Evolutionary conservation across 2,797 vertebrate species (phyloP), one percentile per base, ranked within the genome.

Genomic region (Pangasius djambal): DNA sequence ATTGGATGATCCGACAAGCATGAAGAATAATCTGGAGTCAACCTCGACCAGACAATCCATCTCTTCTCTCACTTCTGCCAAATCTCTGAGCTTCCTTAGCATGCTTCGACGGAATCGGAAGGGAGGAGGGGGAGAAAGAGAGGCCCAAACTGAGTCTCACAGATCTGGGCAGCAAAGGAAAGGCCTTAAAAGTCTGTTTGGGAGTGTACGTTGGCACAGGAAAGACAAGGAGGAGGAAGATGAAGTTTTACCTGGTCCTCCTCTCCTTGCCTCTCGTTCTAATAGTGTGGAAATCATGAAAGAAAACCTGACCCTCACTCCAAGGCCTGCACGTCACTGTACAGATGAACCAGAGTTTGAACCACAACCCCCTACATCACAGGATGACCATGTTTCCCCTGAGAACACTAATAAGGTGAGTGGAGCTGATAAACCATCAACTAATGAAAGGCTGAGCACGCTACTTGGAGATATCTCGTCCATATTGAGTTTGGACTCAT

Each of bases 401-500:
- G 93, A 94, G 89, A 93, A 93, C 89, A 75, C 89, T 52, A 59
- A 89, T 93, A 89, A 8, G 92, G 93, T 87, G 92, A 93, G 88
- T 87, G 90, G 55, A 90, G 57, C 74, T 87, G 77, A 84, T 50
- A 91, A 90, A 83, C 85, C 77, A 90, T 97, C 97, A 22, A 96
- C 96, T 70, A 96, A 97, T 92, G 96, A 95, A 92, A 96, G 96
- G 93, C 92, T 97, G 89, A 98, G 97, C 96, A 96, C 96, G 91
- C 95, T 99, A 96, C 97, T 99, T 94, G 98, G 97, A 94, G 98
- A 99, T 95, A 98, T 99, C 95, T 98, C 98, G 92, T 99, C 98
- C 93, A 97, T 99, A 95, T 96, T 99, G 96, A 99, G 97, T 96
- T 99, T 99, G 96, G 97, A 99, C 96, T 98, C 98, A 91, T 96